These are phyloP conservation scores for Vimba vimba DNA, from an alignment of 2,113 vertebrate genomes.

Conservation along the genomic window DNA sequence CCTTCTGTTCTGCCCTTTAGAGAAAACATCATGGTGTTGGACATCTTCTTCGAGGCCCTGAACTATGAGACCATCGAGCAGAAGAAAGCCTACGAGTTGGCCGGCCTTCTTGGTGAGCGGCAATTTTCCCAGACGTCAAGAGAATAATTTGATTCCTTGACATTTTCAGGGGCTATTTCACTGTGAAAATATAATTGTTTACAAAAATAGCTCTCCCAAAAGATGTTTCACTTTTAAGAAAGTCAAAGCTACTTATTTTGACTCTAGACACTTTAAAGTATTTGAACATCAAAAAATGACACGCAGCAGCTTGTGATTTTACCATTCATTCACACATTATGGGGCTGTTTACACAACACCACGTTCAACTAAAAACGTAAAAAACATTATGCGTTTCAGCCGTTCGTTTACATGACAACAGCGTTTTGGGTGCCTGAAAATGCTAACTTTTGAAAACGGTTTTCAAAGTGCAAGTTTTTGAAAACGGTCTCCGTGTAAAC, in stretches of 20 bases:
- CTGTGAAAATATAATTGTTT: background rate
- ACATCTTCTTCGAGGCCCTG: constrained; percentile 97
- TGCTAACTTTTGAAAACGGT: too few relatives aligned
- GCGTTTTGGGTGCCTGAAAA: too few relatives aligned
- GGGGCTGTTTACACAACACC: too few relatives aligned
- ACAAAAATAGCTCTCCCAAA: background rate
- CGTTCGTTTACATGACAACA: too few relatives aligned
- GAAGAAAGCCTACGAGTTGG: constrained; percentile 98
- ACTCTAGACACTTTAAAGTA: background rate
- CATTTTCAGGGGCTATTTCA: background rate
- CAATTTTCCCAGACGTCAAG: background rate
- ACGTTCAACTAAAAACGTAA: too few relatives aligned
- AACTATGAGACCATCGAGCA: constrained; percentile 99
- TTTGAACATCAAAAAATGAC: background rate
- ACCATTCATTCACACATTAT: background rate
- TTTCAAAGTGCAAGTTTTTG: too few relatives aligned
- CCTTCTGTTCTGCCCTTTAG: constrained; percentile 71
- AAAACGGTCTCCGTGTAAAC: too few relatives aligned
- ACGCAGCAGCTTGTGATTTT: background rate
- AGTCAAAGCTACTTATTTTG: background rate
- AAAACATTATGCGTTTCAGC: too few relatives aligned
- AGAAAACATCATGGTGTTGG: constrained; percentile 97
- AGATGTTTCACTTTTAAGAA: background rate
- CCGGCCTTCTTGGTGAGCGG: constrained; percentile 91
- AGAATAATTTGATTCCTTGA: background rate